Evolutionary conservation across 2,888 invertebrate species (phyloP).

Genomic region (Agriopis leucophaearia): DNA sequence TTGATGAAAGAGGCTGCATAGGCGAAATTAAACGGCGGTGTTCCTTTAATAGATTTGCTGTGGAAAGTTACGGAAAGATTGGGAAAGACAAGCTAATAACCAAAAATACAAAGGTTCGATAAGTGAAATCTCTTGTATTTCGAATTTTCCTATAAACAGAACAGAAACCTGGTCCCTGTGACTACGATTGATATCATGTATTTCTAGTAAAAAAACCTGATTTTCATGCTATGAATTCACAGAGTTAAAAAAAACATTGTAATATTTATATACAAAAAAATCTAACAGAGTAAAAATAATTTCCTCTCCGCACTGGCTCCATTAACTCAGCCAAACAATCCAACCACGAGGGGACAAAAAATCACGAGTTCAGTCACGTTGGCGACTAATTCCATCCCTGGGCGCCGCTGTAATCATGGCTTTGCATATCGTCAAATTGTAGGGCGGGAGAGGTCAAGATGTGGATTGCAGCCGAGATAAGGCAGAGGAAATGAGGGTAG

Average conservation of each 20-base stretch:
- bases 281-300: background rate
- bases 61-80: no score
- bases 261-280: background rate
- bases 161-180: no score
- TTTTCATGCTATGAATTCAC: no score
- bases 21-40: no score
- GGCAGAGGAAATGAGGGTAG: slow-evolving; percentile 17
- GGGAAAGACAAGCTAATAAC: no score
- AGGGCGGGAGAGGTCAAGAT: slow-evolving; percentile 33
- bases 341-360: slow-evolving; percentile 66
- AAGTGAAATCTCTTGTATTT: no score
- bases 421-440: slow-evolving; percentile 58
- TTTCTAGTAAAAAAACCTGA: no score
- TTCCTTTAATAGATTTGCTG: no score
- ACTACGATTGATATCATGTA: no score
- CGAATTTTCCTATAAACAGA: no score
- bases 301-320: slow-evolving; percentile 3
- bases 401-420: slow-evolving; percentile 68
- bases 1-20: no score
- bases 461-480: slow-evolving; percentile 30
- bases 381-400: slow-evolving; percentile 77
- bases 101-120: no score
- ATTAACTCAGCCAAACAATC: slow-evolving; percentile 47
- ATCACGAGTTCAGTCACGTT: slow-evolving; percentile 80
- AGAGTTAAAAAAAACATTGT: background rate